Evolutionary conservation across 2,888 invertebrate genomes (phyloP).

Genomic region (Parapristionchus giblindavisi): DNA sequence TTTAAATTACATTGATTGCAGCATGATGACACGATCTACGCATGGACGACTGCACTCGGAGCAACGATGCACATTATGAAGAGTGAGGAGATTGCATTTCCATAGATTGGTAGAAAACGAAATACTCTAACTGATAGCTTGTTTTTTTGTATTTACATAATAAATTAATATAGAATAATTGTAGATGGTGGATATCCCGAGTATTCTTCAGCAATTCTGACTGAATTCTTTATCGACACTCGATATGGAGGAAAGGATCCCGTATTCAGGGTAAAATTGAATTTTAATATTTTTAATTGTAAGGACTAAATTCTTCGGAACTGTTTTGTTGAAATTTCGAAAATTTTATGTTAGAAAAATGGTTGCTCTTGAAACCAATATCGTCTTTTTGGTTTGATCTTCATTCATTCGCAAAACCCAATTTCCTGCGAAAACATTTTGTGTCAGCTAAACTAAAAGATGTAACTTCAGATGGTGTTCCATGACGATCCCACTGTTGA

Average conservation of each 20-base stretch:
- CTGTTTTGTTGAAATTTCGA: too few species aligned
- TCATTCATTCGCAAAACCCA: too few species aligned
- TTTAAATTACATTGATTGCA: constrained; percentile 32
- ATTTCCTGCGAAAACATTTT: too few species aligned
- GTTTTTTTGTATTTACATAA: background rate
- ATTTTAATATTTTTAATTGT: background rate
- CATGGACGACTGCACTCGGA: constrained; percentile 51
- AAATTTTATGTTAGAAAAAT: too few species aligned
- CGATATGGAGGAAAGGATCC: background rate
- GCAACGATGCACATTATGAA: constrained; percentile 17
- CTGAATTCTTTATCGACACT: constrained; percentile 46
- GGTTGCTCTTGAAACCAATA: too few species aligned
- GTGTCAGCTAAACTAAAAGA: too few species aligned
- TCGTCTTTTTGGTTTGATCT: too few species aligned
- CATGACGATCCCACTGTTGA: background rate
- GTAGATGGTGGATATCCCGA: constrained; percentile 48
- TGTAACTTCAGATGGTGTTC: background rate
- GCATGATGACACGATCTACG: constrained; percentile 58
- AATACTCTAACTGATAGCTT: too few species aligned
- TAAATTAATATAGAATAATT: background rate
- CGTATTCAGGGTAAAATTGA: background rate
- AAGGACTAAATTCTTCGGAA: too few species aligned
- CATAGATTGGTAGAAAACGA: too few species aligned
- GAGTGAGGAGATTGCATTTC: too few species aligned
- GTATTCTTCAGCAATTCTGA: constrained; percentile 51